A percentile compares a stretch with the other conserved stretches of the same genome.
Evolutionary conservation across 2,113 vertebrate species (phyloP).

Genomic region (Myanophis thanlyinensis): DNA sequence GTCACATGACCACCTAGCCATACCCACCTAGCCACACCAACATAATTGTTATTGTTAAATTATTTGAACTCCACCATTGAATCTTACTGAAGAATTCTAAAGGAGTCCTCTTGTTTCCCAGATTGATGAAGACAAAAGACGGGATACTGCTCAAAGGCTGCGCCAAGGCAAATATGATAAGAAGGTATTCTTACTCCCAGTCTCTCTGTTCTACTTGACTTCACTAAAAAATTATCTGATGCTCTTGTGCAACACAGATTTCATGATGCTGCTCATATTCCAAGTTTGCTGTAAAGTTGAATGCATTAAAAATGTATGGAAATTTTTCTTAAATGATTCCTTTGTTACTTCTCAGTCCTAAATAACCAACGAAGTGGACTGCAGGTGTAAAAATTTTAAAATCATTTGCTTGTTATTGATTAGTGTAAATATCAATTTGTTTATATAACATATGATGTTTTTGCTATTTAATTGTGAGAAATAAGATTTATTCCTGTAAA

Average conservation of each 20-base stretch:
- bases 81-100: conserved; percentile 48
- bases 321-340: background rate
- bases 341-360: conserved; percentile 8
- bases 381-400: background rate
- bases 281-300: background rate
- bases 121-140: conserved; percentile 93
- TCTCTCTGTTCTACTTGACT: background rate
- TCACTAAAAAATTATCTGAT: conserved; percentile 12
- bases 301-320: conserved; percentile 5
- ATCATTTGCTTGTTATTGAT: background rate
- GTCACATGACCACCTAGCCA: no score
- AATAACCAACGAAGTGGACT: background rate
- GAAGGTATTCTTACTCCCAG: conserved; percentile 76
- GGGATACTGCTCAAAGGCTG: conserved; percentile 76
- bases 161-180: conserved; percentile 90
- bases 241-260: background rate
- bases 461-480: background rate
- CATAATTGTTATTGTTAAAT: no score
- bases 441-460: background rate
- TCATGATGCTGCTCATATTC: background rate
- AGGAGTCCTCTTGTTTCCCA: conserved; percentile 62
- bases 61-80: no score
- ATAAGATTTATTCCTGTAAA: no score
- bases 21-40: no score
- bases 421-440: background rate